Base-by-base conservation (phyloP, 2,113 vertebrate genomes). In the Petrocephalus microphthalmus region DNA sequence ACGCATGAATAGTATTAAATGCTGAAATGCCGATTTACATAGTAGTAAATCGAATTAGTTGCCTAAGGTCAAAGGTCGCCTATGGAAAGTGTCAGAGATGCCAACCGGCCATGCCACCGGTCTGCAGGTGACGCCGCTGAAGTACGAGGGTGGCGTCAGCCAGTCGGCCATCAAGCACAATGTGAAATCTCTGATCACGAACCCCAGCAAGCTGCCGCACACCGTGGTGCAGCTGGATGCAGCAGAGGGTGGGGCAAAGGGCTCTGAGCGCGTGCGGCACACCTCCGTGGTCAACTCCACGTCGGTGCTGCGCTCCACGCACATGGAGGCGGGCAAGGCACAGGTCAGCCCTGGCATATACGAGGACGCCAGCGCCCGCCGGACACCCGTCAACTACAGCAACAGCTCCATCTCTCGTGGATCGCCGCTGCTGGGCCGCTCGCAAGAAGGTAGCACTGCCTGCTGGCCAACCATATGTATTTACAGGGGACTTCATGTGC, bases 101-200 rank as follows among this genome's bases (percentile, higher is more conserved):
- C 88, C 90, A 67, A 74, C 45, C 20, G 10, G 47, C 2, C 42
- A 11, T 33, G 6, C 88, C 89, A 64, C 71, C 84, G 82, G 56
- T 89, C 86, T 88, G 17, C 91, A 99, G 98, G 97, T 97, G 37
- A 97, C 97, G 89, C 94, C 97, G 89, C 95, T 98, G 93, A 98
- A 97, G 91, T 97, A 96, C 88, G 97, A 97, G 91, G 95, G 91
- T 56, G 93, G 95, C 89, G 93, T 94, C 90, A 90, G 91, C 92
- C 97, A 98, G 91, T 95, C 97, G 17, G 93, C 97, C 88, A 98
- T 99, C 94, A 99, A 99, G 94, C 99, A 99, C 94, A 99, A 99
- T 57, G 99, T 99, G 90, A 99, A 99, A 94, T 99, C 98, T 82
- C 94, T 99, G 84, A 98, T 99, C 93, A 98, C 97, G 84, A 97